phyloP scores from a whole-genome alignment of 2,888 invertebrate species.

The Stenolophus ochropezus region DNA sequence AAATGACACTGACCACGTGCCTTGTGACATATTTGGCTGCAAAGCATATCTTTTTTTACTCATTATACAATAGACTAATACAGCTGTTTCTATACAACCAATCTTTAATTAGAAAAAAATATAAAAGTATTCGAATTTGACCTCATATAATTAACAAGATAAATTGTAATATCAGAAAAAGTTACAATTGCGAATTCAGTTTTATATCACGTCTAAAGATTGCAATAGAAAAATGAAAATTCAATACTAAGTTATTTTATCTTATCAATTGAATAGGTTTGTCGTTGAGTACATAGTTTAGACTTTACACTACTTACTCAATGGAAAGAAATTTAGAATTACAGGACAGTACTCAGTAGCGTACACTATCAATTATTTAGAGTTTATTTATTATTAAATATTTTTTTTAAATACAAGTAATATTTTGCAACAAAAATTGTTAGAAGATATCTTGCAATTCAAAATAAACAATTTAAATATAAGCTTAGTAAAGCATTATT shows the following conservation, averaged over 20 bases:
- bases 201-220: not conserved
- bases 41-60: conserved; percentile 46
- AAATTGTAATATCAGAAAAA: conserved; percentile 2
- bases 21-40: conserved; percentile 44
- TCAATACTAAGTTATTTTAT: not conserved
- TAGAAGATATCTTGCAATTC: too few species aligned
- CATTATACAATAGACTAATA: conserved; percentile 48
- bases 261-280: not conserved
- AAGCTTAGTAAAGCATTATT: too few species aligned
- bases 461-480: too few species aligned
- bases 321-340: not conserved
- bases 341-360: conserved; percentile 8
- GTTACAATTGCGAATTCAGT: not conserved
- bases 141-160: too few species aligned
- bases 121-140: too few species aligned
- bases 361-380: too few species aligned
- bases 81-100: conserved; percentile 17
- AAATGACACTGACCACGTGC: conserved; percentile 54
- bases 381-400: too few species aligned
- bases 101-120: too few species aligned
- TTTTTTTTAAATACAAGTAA: too few species aligned
- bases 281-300: conserved; percentile 16
- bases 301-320: conserved; percentile 23
- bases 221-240: not conserved
- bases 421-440: too few species aligned